phyloP scores from a whole-genome alignment of 2,888 invertebrate genomes.

The Dioctria rufipes region DNA sequence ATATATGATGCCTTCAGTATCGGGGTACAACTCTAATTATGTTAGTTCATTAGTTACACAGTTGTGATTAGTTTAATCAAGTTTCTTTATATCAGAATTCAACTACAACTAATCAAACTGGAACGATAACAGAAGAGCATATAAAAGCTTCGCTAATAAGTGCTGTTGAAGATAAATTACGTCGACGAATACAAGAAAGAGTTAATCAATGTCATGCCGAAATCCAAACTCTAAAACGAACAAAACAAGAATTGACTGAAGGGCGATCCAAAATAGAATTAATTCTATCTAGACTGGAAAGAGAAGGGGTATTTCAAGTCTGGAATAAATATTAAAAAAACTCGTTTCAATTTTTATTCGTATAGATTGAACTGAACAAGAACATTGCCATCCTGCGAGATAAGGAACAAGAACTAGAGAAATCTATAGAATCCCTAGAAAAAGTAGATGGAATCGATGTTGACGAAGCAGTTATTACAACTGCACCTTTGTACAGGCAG shows the following conservation, averaged over 20 bases:
- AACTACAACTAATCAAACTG: conserved; percentile 73
- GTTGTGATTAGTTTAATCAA: no score
- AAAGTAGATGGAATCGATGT: conserved; percentile 89
- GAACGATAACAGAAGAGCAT: conserved; percentile 96
- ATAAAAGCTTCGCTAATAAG: conserved; percentile 93
- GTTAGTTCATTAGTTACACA: conserved; percentile 13
- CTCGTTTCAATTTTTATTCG: conserved; percentile 41
- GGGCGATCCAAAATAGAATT: conserved; percentile 87
- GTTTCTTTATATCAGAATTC: conserved; percentile 64
- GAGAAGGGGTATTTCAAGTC: conserved; percentile 74
- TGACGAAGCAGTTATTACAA: conserved; percentile 97
- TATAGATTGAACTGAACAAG: conserved; percentile 83
- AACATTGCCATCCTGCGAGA: conserved; percentile 88
- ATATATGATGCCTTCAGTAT: conserved; percentile 66
- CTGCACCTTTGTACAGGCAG: conserved; percentile 96
- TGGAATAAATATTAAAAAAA: conserved; percentile 56
- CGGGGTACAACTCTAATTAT: conserved; percentile 59
- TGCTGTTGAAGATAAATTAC: conserved; percentile 95
- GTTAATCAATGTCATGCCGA: conserved; percentile 94
- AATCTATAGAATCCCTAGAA: conserved; percentile 82
- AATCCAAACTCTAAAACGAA: conserved; percentile 88
- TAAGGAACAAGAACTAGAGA: conserved; percentile 88
- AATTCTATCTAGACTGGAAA: conserved; percentile 82
- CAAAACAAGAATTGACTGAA: conserved; percentile 87
- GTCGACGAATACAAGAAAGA: conserved; percentile 88